Base-by-base conservation (phyloP, 2,888 invertebrate species). In the Baccha elongata region DNA sequence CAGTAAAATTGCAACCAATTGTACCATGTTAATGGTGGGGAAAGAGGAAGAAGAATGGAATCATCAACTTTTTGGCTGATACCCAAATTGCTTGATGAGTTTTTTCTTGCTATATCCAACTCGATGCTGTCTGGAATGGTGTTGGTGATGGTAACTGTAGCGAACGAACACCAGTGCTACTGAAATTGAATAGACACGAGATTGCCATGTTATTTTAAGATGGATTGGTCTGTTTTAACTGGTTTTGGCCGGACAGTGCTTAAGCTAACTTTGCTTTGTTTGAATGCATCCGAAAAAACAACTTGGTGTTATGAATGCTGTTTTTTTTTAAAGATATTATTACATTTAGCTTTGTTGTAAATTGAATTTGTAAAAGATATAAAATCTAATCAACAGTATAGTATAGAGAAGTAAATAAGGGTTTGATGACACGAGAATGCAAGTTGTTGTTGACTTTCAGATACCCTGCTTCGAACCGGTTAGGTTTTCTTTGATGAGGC, bases 11-110 rank as follows among this genome's bases (percentile, higher is more conserved):
- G 48, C 53, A 69, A 65, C 71, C 78, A 46, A 65, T 67, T 50
- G 58, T 58, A 21, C 26, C 67, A 75, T 60, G 60, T 44, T 44
- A 68, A 62, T 68, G 37, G 48, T 21, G 32, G 11, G 6, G 11
- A 8, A 44, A 11, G 23, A 13, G 10, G 37, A 11, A 11, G 11
- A n/a, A 42, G 8, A 46, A 55, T 26, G 50, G 48, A 68, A 81
- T 78, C 72, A 73, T 76, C 72, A 83, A 50, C 68, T 52, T 64
- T 68, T 78, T 83, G 76, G 83, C 72, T 23, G 23, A 26, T 50
- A 58, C 50, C 78, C 83, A 76, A 83, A 68, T 55, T 68, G 67
- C 67, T 67, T 72, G 67, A 83, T 73, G 76, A 73, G 83, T 73
- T 78, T 67, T 37, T 48, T 32, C 17, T 11, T 37, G 2, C 13